Base-by-base conservation (phyloP, 1,140 invertebrate species). In the Bombus turneri region DNA sequence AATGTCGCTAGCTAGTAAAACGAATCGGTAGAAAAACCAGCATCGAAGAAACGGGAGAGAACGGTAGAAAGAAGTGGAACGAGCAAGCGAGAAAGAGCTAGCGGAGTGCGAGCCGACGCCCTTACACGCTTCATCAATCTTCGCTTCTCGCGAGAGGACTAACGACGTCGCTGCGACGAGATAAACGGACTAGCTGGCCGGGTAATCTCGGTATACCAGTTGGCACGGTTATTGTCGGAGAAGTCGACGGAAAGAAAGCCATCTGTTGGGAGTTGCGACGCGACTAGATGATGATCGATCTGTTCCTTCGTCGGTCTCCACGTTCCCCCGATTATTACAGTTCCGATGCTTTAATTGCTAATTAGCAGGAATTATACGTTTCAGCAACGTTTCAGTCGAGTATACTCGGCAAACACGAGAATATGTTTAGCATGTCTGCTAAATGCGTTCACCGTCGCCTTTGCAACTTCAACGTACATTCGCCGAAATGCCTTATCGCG, bases 71-170 rank as follows among this genome's bases (percentile, higher is more conserved):
- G 41, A 31, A 10, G 57, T 37, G 43, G 71, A 37, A 85, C 9
- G 76, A 64, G 37, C 6, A 25, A 53, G 75, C 43, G 31, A 66
- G 31, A 34, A 34, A 18, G 81, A 57, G 73, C n/a, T 47, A 12
- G 0, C 1, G 13, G 64, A 15, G 28, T 37, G n/a, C 71, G 72
- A 77, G 76, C 64, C 71, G 72, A 81, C 88, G 81, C 86, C 83
- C 88, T 88, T 90, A 72, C 90, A 90, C 83, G 81, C 86, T 90
- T 81, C 89, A 90, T 90, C 88, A 90, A 90, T 90, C 89, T 90
- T 90, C 89, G 80, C 88, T 90, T 83, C 90, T 82, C 88, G 73
- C 89, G 76, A 83, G 82, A 90, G 88, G 81, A 82, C 88, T 90
- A 90, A 90, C 89, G 88, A 90, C 81, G 86, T 88, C 86, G 80